Evolutionary conservation across 2,113 vertebrate genomes (phyloP).

Genomic region (Raja brachyura): DNA sequence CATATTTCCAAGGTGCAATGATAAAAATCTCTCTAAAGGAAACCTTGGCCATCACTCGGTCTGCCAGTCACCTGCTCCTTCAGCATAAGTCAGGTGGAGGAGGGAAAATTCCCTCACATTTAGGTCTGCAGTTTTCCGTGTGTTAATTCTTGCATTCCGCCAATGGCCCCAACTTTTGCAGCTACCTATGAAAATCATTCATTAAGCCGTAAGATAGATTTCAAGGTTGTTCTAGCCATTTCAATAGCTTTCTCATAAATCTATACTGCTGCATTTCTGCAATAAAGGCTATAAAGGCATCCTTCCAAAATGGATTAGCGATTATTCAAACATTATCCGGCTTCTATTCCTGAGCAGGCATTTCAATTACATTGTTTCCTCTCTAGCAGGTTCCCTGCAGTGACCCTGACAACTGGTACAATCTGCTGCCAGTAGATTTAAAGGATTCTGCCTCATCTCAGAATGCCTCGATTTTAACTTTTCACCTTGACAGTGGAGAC

Average conservation of each 20-base stretch:
- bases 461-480: not conserved
- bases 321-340: conserved; percentile 7
- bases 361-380: conserved; percentile 21
- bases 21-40: not conserved
- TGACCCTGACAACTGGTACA: not conserved
- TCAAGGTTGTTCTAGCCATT: conserved; percentile 15
- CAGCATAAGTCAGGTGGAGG: too few species aligned
- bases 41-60: not conserved
- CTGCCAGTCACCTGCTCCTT: too few species aligned
- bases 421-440: not conserved
- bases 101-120: not conserved
- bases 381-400: not conserved
- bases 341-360: conserved; percentile 14
- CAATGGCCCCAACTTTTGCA: not conserved
- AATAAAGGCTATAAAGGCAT: not conserved
- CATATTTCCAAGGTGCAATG: not conserved
- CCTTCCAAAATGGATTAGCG: conserved; percentile 27
- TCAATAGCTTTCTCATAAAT: conserved; percentile 16
- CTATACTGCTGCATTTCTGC: not conserved
- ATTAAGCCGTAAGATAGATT: not conserved
- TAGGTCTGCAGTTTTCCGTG: not conserved
- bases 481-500: not conserved
- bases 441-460: too few species aligned
- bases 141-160: not conserved
- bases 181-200: not conserved